Evolutionary conservation across 1,140 invertebrate species (phyloP), one percentile per base, ranked within the genome.

Genomic region (Maniola jurtina): DNA sequence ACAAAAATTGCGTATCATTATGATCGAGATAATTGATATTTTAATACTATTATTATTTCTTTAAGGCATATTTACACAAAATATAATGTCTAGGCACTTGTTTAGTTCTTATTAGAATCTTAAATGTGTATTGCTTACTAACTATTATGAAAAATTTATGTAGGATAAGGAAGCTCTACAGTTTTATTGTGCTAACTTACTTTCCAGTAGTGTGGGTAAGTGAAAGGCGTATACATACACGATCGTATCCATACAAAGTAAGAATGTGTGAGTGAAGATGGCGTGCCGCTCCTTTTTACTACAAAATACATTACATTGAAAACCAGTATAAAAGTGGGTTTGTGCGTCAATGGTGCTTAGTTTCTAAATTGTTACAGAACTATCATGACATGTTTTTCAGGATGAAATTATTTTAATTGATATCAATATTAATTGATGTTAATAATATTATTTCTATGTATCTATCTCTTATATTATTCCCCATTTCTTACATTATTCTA

Each of bases 241-340:
- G 25, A 36, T 54, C 68, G 72, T 87, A 78, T 36, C 47, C 50
- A 88, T 63, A 69, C 66, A 47, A 2, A 2, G 4, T 70, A 5
- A 62, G 14, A 7, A n/a, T 71, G 84, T 86, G 73, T 80, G 76
- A 14, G 85, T 86, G 80, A 70, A 72, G 75, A 82, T 73, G 70
- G 71, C 55, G 76, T 81, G 75, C 77, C 48, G 57, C 72, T 81
- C 63, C 79, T 83, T 85, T 85, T 84, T 81, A 68, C 70, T 57
- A 60, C 74, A 52, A 71, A 68, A 25, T 25, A 25, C 73, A 76
- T n/a, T 68, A 68, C 77, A 83, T 83, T 81, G 72, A 78, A 77
- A 80, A 79, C 75, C 75, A 79, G 81, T 89, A 89, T 89, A 89
- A 82, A 87, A 84, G 81, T 84, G 71, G 76, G 78, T 78, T 69